These are phyloP conservation scores for Amphimedon queenslandica DNA, from an alignment of 37 sponge, comb jelly and placozoan species.

Conservation along the genomic window DNA sequence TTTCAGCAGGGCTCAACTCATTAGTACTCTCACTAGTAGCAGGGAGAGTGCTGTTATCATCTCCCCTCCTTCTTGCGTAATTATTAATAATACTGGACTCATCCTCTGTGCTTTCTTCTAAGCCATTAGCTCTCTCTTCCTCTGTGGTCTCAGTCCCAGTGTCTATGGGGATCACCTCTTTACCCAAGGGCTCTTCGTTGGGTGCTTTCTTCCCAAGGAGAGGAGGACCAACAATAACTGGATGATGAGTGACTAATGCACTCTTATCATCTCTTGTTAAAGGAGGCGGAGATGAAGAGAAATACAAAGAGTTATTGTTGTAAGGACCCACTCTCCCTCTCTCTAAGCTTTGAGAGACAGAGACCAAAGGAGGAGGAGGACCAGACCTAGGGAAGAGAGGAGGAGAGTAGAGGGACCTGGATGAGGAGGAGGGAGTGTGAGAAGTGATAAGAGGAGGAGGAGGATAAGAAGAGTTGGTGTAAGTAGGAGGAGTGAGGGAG, in stretches of 20 bases:
- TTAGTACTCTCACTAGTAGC: no score
- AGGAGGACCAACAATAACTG: no score
- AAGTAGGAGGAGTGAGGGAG: not conserved
- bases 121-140: not conserved
- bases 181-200: not conserved
- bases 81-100: no score
- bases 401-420: not conserved
- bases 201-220: not conserved
- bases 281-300: not conserved
- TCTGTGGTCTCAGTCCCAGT: not conserved
- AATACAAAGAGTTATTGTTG: not conserved
- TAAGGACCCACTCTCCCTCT: not conserved
- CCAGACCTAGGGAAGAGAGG: not conserved
- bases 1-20: no score
- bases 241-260: no score
- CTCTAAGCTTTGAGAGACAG: not conserved
- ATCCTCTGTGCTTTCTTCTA: no score
- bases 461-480: not conserved
- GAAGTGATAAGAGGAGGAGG: not conserved
- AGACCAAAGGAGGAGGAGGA: constrained; percentile 17
- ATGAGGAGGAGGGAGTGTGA: not conserved
- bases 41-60: no score
- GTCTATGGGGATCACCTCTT: not conserved
- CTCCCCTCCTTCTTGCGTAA: no score
- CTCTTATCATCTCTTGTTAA: no score